Percentiles rank a stretch among this genome's conserved stretches.
phyloP scores from a whole-genome alignment of 2,888 invertebrate species.

The Tetropium fuscum region DNA sequence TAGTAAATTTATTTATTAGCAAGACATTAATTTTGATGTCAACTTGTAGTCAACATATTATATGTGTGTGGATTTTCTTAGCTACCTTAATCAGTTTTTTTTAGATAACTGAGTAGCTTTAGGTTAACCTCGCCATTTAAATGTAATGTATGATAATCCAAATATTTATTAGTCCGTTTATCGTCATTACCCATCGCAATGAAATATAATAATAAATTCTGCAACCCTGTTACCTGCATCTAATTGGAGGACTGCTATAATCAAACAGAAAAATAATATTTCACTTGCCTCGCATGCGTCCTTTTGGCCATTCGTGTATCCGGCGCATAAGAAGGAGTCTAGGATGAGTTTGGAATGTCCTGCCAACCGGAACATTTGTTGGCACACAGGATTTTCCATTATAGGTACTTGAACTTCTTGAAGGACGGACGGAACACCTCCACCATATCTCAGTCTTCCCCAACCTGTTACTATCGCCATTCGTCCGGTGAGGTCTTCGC shows the following conservation, averaged over 20 bases:
- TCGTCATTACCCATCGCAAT: too few species aligned
- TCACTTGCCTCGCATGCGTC: constrained; percentile 89
- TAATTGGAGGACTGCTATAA: not conserved
- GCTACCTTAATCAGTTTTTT: too few species aligned
- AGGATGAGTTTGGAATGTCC: constrained; percentile 90
- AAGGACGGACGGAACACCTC: constrained; percentile 88
- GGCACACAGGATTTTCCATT: constrained; percentile 91
- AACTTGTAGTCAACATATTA: too few species aligned
- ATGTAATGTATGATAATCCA: too few species aligned
- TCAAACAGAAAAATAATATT: constrained; percentile 7
- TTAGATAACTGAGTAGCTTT: too few species aligned
- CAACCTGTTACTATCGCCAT: constrained; percentile 93
- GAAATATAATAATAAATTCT: too few species aligned
- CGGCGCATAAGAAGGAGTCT: constrained; percentile 90
- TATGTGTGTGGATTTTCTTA: too few species aligned
- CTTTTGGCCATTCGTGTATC: constrained; percentile 91
- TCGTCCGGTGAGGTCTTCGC: constrained; percentile 84
- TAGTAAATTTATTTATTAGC: too few species aligned
- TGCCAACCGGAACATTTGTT: constrained; percentile 93
- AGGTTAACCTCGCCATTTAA: too few species aligned
- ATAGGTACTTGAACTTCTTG: constrained; percentile 95
- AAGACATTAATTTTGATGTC: too few species aligned
- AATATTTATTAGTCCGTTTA: too few species aligned
- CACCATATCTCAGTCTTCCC: constrained; percentile 92
- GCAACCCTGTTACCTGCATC: not conserved